phyloP scores from a whole-genome alignment of 2,888 invertebrate genomes.

The Amiota communis region DNA sequence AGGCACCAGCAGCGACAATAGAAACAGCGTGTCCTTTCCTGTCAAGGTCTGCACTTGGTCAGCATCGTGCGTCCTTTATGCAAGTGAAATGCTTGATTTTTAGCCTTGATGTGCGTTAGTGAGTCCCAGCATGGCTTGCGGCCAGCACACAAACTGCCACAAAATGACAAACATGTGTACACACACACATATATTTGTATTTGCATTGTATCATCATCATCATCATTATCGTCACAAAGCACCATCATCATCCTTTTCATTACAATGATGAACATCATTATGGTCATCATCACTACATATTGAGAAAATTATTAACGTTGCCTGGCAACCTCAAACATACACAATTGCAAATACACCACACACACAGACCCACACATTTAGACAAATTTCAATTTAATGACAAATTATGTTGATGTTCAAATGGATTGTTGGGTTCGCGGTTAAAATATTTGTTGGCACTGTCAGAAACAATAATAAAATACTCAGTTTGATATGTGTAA shows the following conservation, averaged over 20 bases:
- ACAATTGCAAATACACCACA: background rate
- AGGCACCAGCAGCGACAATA: constrained; percentile 6
- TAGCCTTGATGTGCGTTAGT: background rate
- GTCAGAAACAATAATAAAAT: constrained; percentile 25
- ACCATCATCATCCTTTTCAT: constrained; percentile 47
- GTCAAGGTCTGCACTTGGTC: constrained; percentile 10
- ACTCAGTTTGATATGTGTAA: background rate
- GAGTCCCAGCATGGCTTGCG: constrained; percentile 10
- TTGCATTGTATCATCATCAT: background rate
- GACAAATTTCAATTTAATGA: constrained; percentile 45
- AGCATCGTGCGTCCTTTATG: background rate
- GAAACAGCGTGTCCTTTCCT: background rate
- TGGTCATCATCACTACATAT: constrained; percentile 19
- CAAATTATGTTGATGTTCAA: constrained; percentile 46
- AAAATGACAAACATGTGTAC: background rate
- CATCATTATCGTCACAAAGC: constrained; percentile 5
- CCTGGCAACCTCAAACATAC: constrained; percentile 1
- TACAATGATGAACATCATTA: constrained; percentile 31
- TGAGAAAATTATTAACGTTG: constrained; percentile 3
- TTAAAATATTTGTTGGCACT: constrained; percentile 40
- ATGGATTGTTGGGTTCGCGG: constrained; percentile 51
- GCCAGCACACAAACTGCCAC: constrained; percentile 1
- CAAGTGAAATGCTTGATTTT: background rate
- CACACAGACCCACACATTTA: background rate
- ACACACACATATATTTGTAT: background rate